phyloP scores from a whole-genome alignment of 1,140 invertebrate genomes.

The Drosophila sechellia region DNA sequence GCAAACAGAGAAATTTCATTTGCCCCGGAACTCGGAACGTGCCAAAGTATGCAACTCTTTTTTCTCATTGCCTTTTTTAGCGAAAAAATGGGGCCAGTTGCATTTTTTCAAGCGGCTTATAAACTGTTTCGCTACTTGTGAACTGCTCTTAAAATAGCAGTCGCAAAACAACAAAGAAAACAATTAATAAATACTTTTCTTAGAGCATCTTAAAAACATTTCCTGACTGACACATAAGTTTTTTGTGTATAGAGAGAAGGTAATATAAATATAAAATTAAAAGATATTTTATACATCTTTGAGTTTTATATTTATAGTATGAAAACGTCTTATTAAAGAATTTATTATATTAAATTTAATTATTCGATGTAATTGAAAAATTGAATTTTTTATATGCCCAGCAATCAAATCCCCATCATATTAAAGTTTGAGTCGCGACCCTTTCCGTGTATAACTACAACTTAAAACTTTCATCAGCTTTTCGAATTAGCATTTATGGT shows the following conservation, averaged over 20 bases:
- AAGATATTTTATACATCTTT: too few relatives aligned
- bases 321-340: too few relatives aligned
- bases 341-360: too few relatives aligned
- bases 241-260: background rate
- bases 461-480: slow-evolving; percentile 2
- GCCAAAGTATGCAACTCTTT: slow-evolving; percentile 48
- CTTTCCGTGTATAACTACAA: slow-evolving; percentile 21
- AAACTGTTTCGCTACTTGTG: slow-evolving; percentile 16
- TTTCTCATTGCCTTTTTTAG: slow-evolving; percentile 5
- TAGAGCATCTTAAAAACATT: background rate
- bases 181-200: slow-evolving; percentile 26
- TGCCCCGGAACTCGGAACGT: slow-evolving; percentile 38
- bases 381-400: background rate
- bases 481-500: slow-evolving; percentile 35
- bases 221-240: background rate
- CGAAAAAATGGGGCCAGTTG: slow-evolving; percentile 5
- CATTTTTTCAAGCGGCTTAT: slow-evolving; percentile 30
- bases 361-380: too few relatives aligned
- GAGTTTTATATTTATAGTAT: background rate
- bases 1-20: slow-evolving; percentile 53
- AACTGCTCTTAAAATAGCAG: background rate
- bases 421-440: background rate
- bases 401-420: background rate
- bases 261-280: too few relatives aligned
- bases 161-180: slow-evolving; percentile 9